Percentiles rank a stretch among this genome's conserved stretches.
Conservation (phyloP, 1,140 invertebrate species). For the Drosophila pseudoobscura region DNA sequence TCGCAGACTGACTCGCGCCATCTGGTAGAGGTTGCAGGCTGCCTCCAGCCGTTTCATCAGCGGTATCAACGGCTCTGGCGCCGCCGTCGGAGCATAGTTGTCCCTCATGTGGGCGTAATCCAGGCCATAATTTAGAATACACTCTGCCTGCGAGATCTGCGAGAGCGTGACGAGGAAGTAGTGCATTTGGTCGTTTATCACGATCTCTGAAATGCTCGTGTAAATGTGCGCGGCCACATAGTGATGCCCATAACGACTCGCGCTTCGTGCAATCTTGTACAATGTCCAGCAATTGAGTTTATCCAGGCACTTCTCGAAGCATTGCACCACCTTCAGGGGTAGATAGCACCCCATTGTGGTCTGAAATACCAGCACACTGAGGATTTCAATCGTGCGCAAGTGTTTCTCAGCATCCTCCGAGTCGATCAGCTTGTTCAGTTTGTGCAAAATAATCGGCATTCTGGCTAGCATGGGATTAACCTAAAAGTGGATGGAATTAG, state of each 20-base stretch:
- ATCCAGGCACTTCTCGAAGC: conserved; percentile 85
- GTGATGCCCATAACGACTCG: conserved; percentile 92
- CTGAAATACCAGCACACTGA: conserved; percentile 88
- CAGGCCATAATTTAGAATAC: conserved; percentile 83
- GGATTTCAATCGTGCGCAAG: conserved; percentile 71
- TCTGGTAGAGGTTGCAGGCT: conserved; percentile 86
- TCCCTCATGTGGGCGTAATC: conserved; percentile 66
- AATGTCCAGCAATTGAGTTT: conserved; percentile 91
- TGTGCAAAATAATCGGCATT: conserved; percentile 72
- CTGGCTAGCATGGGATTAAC: conserved; percentile 71
- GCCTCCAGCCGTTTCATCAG: conserved; percentile 86
- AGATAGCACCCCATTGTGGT: conserved; percentile 87
- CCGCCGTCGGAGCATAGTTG: conserved; percentile 57
- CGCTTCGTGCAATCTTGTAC: conserved; percentile 93
- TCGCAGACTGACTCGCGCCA: conserved; percentile 89
- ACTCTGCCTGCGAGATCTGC: conserved; percentile 88
- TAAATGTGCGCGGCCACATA: conserved; percentile 88
- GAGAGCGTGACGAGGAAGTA: conserved; percentile 94
- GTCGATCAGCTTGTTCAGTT: conserved; percentile 70
- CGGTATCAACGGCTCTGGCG: conserved; percentile 53
- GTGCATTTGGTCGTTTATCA: conserved; percentile 94
- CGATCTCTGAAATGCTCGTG: conserved; percentile 87
- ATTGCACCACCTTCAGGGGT: conserved; percentile 85
- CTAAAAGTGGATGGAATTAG: conserved; percentile 6
- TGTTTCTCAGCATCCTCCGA: conserved; percentile 44